Conservation (phyloP, 1,140 invertebrate species). For the Lethrus apterus region DNA sequence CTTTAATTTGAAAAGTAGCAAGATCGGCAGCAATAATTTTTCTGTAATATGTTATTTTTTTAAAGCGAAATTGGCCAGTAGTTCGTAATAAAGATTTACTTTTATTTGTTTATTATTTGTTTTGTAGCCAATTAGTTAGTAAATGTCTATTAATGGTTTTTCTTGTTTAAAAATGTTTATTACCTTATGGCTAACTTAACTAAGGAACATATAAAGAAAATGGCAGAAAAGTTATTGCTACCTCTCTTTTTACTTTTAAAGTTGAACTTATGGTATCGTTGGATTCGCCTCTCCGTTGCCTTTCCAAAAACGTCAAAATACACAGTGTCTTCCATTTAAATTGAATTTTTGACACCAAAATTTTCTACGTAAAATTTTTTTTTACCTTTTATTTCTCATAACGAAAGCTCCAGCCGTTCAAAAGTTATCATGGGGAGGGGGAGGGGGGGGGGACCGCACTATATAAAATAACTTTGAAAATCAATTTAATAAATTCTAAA, state of each 20-base stretch:
- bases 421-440: too few relatives aligned
- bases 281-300: neutral
- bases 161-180: neutral
- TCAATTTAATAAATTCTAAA: neutral
- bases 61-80: too few relatives aligned
- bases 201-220: neutral
- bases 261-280: neutral
- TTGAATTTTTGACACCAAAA: neutral
- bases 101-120: neutral
- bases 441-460: neutral
- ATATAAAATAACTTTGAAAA: neutral
- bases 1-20: too few relatives aligned
- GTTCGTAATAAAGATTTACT: too few relatives aligned
- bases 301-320: neutral
- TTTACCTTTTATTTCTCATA: neutral
- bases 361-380: neutral
- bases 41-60: too few relatives aligned
- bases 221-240: slow-evolving; percentile 1
- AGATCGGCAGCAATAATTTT: too few relatives aligned
- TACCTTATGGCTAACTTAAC: neutral
- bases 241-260: too few relatives aligned
- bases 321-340: neutral
- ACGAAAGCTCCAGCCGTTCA: neutral
- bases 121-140: neutral
- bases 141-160: neutral